A percentile compares a stretch with the other conserved stretches of the same genome.
Evolutionary conservation across 2,113 vertebrate genomes (phyloP).

Genomic region (Semnornis frantzii): DNA sequence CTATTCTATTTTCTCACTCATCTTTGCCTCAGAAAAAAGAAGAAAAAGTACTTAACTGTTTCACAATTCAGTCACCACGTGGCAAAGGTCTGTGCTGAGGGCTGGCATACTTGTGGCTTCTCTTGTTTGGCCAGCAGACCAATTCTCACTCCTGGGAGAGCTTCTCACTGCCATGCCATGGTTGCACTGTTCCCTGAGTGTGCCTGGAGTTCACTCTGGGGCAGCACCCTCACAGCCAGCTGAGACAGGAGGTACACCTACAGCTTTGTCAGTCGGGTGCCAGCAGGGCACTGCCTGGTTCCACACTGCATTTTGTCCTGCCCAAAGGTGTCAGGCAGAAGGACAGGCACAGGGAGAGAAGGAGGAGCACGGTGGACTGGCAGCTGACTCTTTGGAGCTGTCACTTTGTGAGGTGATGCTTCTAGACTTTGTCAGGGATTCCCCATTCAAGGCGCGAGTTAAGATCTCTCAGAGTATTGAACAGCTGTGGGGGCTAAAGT

Average conservation of each 20-base stretch:
- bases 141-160: background rate
- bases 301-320: background rate
- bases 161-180: background rate
- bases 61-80: background rate
- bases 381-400: background rate
- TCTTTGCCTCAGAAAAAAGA: background rate
- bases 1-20: background rate
- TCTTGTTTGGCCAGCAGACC: fast-evolving
- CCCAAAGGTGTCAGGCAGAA: background rate
- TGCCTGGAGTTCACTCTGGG: background rate
- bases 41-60: background rate
- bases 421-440: constrained; percentile 7
- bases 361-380: background rate
- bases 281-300: background rate
- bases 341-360: background rate
- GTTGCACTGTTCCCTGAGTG: fast-evolving
- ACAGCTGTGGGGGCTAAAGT: constrained; percentile 2
- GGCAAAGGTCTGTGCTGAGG: background rate
- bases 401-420: background rate
- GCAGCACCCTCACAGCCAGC: background rate
- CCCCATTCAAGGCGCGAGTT: constrained; percentile 27
- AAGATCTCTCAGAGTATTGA: constrained; percentile 28
- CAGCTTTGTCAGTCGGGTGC: background rate
- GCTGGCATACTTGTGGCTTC: background rate
- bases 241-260: background rate